phyloP scores from a whole-genome alignment of 2,888 invertebrate species.

The Altica lythri region DNA sequence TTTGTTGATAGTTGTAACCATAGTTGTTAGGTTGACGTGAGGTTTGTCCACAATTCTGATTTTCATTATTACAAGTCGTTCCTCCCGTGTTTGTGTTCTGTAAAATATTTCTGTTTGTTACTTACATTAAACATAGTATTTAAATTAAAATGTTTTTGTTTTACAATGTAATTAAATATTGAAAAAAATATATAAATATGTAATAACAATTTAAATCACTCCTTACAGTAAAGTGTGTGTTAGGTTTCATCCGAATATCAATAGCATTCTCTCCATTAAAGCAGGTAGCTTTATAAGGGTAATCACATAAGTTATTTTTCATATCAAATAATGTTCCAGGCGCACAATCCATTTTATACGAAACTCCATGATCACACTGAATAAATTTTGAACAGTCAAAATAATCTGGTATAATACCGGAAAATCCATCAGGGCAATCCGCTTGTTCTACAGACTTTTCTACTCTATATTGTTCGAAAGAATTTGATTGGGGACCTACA shows the following conservation, averaged over 20 bases:
- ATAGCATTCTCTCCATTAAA: slow-evolving; percentile 40
- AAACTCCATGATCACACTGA: slow-evolving; percentile 64
- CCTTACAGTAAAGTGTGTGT: no score
- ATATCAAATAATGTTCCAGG: slow-evolving; percentile 58
- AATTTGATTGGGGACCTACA: slow-evolving; percentile 39
- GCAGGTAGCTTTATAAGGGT: slow-evolving; percentile 58
- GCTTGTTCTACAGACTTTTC: slow-evolving; percentile 43
- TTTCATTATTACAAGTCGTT: background rate
- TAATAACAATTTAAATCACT: no score
- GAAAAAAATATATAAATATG: no score
- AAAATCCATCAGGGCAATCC: slow-evolving; percentile 59
- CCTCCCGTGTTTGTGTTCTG: background rate
- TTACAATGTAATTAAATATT: no score
- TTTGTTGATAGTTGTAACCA: slow-evolving; percentile 2
- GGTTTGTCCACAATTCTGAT: background rate
- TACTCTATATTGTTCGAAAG: slow-evolving; percentile 24
- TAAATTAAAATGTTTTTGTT: background rate
- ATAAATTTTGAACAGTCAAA: slow-evolving; percentile 67
- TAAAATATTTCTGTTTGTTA: background rate
- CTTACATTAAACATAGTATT: slow-evolving; percentile 16
- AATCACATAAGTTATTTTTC: slow-evolving; percentile 62
- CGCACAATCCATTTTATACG: slow-evolving; percentile 63
- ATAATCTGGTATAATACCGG: slow-evolving; percentile 65
- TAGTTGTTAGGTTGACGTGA: background rate
- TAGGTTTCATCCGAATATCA: slow-evolving; percentile 8